Evolutionary conservation across 2,797 vertebrate genomes (phyloP), one percentile per base, ranked within the genome.

Genomic region (Pelochelys cantorii): DNA sequence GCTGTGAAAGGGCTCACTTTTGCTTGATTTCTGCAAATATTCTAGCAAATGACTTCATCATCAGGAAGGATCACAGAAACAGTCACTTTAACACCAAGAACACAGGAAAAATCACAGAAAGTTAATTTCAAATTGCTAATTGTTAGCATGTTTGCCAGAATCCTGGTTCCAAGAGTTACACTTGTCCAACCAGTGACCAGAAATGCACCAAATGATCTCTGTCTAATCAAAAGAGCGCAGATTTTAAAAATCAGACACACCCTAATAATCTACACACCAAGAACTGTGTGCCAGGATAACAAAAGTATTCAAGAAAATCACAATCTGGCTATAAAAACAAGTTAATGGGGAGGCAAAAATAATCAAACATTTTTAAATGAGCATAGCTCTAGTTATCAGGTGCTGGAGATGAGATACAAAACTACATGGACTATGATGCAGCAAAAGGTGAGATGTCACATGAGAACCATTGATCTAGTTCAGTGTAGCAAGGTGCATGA

Each of bases 41-140:
- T 80, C 62, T 88, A 90, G 55, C 79, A 84, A 88, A 92, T 84
- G 90, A 92, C 89, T 96, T 94, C 60, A 89, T 78, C 78, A 71
- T 60, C 84, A 83, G 57, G 90, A 15, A 29, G 89, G 91, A 84
- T 92, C 80, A 96, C 90, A 92, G 31, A 89, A 88, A 90, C 59
- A 82, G 52, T 88, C 96, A 95, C 90, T 87, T 57, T 53, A 89
- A 92, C 59, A 60, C 90, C 96, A 96, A 92, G 90, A 96, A 95
- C 93, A 95, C 5, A 77, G 27, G 91, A 92, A 97, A 54, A 92
- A 79, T 77, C 89, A 90, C 83, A 90, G 84, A 83, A 94, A 87
- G 84, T 81, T 86, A 86, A 85, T 88, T 59, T 79, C 93, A 93
- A 89, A 83, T 94, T 83, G 80, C 54, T 55, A 84, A 93, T 55